Base-by-base conservation (phyloP, 2,888 invertebrate genomes). In the Conops quadrifasciatus region DNA sequence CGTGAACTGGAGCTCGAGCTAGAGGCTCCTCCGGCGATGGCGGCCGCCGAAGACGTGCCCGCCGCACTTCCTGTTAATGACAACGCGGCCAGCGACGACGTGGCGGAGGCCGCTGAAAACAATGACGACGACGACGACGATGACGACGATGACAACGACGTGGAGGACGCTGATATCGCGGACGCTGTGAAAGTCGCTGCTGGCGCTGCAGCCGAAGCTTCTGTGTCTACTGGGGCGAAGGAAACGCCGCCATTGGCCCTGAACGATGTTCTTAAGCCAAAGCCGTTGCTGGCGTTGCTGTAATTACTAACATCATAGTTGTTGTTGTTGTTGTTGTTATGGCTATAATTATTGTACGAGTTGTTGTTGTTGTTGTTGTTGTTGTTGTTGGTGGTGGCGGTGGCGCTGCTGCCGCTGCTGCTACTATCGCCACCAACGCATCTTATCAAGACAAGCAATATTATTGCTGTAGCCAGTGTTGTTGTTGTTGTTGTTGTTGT, bases 381-480 rank as follows among this genome's bases (percentile, higher is more conserved):
- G 19, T 47, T 67, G 65, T 49, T 72, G 65, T 75, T 80, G 75
- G 75, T 77, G 68, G 72, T 80, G 71, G 75, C 67, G 71, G 75
- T 47, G 56, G 63, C 72, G 72, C 53, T 70, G 36, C 47, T 72
- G 56, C 64, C 70, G 49, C 59, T 60, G 24, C 65, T 64, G 58
- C 71, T 74, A 73, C 75, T 77, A 77, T 77, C 80, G 77, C 77
- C 77, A 64, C 78, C 78, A 66, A 77, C 77, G 74, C 80, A 80
- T 75, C 75, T 75, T 73, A 81, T 75, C 72, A 83, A 76, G 36
- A 79, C 74, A 62, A 76, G 56, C 51, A 78, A 53, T 30, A 58
- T 24, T 45, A 65, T 69, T 60, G 64, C 62, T 72, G 73, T 59
- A 73, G 75, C 64, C 63, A 62, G 36, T 75, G 73, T 53, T 64